Evolutionary conservation across 2,888 invertebrate species (phyloP).

Genomic region (Troilus luridus): DNA sequence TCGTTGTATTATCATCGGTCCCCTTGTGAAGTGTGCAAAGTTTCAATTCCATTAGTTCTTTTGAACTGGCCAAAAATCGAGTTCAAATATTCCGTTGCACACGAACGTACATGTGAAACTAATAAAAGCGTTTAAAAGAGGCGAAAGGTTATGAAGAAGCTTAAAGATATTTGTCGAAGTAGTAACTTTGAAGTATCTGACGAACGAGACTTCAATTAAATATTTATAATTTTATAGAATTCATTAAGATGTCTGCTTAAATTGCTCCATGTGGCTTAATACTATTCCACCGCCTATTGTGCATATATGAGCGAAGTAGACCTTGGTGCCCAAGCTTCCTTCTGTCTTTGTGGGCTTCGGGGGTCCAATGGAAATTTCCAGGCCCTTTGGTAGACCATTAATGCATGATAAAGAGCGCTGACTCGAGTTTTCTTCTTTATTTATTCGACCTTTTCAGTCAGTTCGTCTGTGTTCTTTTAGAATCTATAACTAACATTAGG

Average conservation of each 20-base stretch:
- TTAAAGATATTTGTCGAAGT: neutral
- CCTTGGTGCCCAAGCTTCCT: neutral
- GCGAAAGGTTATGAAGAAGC: neutral
- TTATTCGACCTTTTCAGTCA: neutral
- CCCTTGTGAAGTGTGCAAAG: too few relatives aligned
- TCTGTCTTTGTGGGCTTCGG: neutral
- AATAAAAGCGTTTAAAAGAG: too few relatives aligned
- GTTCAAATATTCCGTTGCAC: too few relatives aligned
- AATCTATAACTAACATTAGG: too few relatives aligned
- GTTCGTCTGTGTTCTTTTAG: too few relatives aligned
- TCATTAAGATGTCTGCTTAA: slow-evolving; percentile 2
- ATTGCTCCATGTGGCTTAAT: neutral
- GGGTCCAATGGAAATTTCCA: neutral
- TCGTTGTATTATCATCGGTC: too few relatives aligned
- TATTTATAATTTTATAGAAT: neutral
- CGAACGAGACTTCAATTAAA: neutral
- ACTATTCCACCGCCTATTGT: neutral
- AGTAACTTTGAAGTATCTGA: neutral
- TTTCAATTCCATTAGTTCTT: too few relatives aligned
- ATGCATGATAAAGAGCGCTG: neutral
- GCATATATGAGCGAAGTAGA: neutral
- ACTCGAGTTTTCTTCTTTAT: neutral
- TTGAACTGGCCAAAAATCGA: too few relatives aligned
- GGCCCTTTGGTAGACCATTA: slow-evolving; percentile 7
- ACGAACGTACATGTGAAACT: too few relatives aligned